Evolutionary conservation across 37 sponge, comb jelly and placozoan species (phyloP).

Genomic region (Corticium candelabrum): DNA sequence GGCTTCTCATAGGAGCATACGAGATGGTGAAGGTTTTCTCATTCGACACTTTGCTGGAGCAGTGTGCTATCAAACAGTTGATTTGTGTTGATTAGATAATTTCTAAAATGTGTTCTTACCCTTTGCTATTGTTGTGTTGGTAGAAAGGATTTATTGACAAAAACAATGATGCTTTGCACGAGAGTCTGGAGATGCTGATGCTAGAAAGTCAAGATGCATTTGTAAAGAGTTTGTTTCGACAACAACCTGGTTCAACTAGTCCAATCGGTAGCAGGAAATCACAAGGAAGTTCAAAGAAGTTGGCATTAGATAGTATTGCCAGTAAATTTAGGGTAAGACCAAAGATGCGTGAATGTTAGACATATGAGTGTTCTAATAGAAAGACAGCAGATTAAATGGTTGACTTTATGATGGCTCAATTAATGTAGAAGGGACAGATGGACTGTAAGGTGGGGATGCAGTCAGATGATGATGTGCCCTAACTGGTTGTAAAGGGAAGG

Average conservation of each 20-base stretch:
- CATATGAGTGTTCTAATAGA: too few species aligned
- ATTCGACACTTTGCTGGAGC: slow-evolving; percentile 95
- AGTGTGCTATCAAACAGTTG: slow-evolving; percentile 84
- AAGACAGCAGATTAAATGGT: too few species aligned
- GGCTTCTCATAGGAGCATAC: slow-evolving; percentile 43
- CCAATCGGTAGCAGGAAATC: slow-evolving; percentile 7
- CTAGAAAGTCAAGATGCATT: slow-evolving; percentile 53
- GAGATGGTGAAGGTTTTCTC: slow-evolving; percentile 85
- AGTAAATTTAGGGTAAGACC: slow-evolving; percentile 78
- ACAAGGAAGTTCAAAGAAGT: slow-evolving; percentile 75
- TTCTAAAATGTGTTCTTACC: not conserved
- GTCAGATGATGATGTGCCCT: too few species aligned
- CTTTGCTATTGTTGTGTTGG: not conserved
- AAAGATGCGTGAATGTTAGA: too few species aligned
- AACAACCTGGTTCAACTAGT: slow-evolving; percentile 1
- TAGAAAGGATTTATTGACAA: slow-evolving; percentile 81
- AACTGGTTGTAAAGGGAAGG: too few species aligned
- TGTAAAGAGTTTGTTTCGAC: slow-evolving; percentile 53
- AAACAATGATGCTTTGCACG: slow-evolving; percentile 92
- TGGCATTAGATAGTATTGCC: slow-evolving; percentile 71
- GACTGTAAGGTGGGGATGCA: too few species aligned
- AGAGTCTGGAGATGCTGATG: slow-evolving; percentile 74
- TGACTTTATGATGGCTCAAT: too few species aligned
- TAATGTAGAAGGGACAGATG: too few species aligned
- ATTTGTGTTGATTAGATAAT: not conserved